A percentile compares a stretch with the other conserved stretches of the same genome.
Conservation (phyloP, 1,140 invertebrate genomes). For the Camponotus vicinus region DNA sequence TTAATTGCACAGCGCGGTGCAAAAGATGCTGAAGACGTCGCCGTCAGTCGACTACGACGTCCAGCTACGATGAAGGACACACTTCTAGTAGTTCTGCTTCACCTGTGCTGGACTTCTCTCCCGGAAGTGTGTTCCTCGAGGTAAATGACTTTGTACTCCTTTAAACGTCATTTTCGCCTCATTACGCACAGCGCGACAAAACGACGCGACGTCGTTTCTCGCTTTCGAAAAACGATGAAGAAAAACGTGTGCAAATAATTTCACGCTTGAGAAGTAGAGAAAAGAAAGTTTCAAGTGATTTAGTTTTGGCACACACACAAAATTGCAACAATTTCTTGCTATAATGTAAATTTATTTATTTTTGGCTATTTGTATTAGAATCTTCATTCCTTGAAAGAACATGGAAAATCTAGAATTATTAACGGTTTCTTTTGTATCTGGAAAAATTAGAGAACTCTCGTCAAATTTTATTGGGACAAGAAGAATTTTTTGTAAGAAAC, state of each 20-base stretch:
- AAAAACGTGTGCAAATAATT: constrained; percentile 27
- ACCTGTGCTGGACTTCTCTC: constrained; percentile 67
- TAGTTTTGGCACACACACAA: not conserved
- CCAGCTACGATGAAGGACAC: constrained; percentile 76
- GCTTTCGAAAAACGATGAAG: constrained; percentile 37
- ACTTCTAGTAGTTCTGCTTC: constrained; percentile 65
- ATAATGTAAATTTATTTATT: not conserved
- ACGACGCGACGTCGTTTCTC: constrained; percentile 18
- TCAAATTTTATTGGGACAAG: too few species aligned
- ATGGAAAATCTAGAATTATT: too few species aligned
- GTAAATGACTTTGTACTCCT: constrained; percentile 65
- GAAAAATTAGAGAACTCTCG: too few species aligned
- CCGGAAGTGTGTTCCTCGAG: constrained; percentile 62
- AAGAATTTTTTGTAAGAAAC: not conserved
- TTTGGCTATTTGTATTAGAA: not conserved
- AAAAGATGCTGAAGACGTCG: constrained; percentile 42
- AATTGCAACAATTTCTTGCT: not conserved
- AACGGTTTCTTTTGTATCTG: too few species aligned
- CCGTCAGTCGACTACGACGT: constrained; percentile 66
- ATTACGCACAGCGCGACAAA: constrained; percentile 34
- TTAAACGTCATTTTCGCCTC: constrained; percentile 50
- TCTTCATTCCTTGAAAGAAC: too few species aligned
- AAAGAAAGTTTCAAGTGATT: not conserved
- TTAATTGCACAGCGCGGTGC: constrained; percentile 72
- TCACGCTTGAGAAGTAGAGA: not conserved